Conservation (phyloP, 2,113 vertebrate genomes). For the Colinus virginianus region DNA sequence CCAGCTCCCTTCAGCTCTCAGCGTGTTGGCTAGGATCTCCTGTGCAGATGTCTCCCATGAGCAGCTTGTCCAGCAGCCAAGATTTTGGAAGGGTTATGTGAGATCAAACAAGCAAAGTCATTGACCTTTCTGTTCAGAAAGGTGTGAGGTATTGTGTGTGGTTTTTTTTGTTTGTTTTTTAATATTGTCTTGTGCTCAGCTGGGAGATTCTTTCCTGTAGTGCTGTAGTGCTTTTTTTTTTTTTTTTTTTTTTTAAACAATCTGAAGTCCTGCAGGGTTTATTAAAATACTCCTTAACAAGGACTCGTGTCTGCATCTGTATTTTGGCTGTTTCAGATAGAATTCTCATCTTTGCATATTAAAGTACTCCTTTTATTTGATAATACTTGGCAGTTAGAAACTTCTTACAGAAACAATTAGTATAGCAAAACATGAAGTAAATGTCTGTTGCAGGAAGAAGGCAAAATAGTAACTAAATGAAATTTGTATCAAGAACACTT, state of each 20-base stretch:
- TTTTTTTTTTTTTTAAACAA: background rate
- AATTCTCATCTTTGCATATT: background rate
- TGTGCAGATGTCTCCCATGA: background rate
- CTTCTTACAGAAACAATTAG: background rate
- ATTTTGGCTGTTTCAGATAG: background rate
- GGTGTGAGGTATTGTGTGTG: background rate
- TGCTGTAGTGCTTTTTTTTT: too few species aligned
- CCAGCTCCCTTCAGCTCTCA: background rate
- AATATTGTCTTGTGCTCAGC: background rate
- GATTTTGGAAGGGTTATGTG: background rate
- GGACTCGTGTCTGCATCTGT: background rate
- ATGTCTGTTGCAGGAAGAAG: background rate
- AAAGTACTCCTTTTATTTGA: background rate
- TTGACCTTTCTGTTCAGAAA: background rate
- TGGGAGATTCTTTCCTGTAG: background rate
- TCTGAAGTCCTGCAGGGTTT: background rate
- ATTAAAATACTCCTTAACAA: background rate
- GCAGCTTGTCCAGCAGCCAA: background rate
- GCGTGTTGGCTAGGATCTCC: background rate
- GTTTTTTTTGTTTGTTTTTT: background rate
- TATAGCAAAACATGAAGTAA: background rate
- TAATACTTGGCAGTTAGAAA: background rate
- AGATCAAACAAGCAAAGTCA: background rate
- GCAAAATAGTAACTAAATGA: background rate
- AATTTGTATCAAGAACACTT: background rate